These are phyloP conservation scores for Rhagium mordax DNA, from an alignment of 2,888 invertebrate genomes.

Conservation along the genomic window DNA sequence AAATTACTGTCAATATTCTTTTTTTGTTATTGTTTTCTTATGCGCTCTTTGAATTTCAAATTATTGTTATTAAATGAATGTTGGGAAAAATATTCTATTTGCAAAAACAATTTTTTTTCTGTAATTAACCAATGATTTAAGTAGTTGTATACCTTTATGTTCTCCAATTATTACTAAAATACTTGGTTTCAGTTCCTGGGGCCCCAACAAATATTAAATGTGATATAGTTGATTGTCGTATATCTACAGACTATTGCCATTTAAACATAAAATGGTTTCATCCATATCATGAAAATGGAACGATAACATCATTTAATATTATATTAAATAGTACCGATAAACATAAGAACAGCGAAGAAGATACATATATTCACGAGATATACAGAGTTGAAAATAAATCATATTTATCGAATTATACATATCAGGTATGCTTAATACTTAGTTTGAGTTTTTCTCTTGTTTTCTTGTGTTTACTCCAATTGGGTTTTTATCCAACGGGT, in stretches of 20 bases:
- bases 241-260: conserved; percentile 59
- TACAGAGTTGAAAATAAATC: conserved; percentile 55
- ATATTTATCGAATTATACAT: conserved; percentile 58
- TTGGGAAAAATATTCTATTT: too few relatives aligned
- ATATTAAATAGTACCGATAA: conserved; percentile 58
- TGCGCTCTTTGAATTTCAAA: too few relatives aligned
- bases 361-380: conserved; percentile 58
- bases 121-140: too few relatives aligned
- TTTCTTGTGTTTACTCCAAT: too few relatives aligned
- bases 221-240: conserved; percentile 59
- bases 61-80: too few relatives aligned
- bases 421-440: conserved; percentile 55
- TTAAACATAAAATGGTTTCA: conserved; percentile 65
- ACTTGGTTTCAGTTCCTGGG: conserved; percentile 60
- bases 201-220: conserved; percentile 62
- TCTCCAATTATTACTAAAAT: background rate
- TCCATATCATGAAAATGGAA: conserved; percentile 63
- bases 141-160: background rate
- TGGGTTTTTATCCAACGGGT: too few relatives aligned
- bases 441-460: background rate
- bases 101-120: too few relatives aligned
- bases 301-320: conserved; percentile 63
- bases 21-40: too few relatives aligned
- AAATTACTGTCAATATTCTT: too few relatives aligned
- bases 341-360: conserved; percentile 47